phyloP scores from a whole-genome alignment of 2,113 vertebrate genomes.

The Struthidea cinerea region DNA sequence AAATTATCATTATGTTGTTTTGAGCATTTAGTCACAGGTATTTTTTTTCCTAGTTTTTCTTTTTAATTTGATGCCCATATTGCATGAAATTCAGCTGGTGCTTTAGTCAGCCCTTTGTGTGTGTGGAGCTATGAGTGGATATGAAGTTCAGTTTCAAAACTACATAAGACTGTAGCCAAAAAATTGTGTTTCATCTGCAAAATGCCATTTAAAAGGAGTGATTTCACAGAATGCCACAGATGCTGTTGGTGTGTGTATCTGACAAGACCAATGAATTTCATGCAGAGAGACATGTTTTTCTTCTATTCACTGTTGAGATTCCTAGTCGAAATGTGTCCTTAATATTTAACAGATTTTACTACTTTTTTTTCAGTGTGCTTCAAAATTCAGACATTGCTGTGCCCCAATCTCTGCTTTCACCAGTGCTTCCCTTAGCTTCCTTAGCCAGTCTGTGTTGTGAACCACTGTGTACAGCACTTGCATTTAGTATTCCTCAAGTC shows the following conservation, averaged over 20 bases:
- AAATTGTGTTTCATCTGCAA: slow-evolving; percentile 30
- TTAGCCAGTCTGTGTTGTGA: neutral
- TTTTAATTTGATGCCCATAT: neutral
- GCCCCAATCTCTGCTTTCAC: neutral
- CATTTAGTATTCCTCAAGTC: neutral
- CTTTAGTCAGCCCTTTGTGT: slow-evolving; percentile 1
- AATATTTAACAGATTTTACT: neutral
- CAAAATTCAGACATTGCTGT: neutral
- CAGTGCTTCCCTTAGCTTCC: neutral
- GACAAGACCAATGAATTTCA: slow-evolving; percentile 30
- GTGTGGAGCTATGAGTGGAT: neutral
- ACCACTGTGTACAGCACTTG: neutral
- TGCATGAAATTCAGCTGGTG: neutral
- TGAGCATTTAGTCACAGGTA: neutral
- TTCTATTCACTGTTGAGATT: slow-evolving; percentile 4
- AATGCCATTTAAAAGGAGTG: slow-evolving; percentile 33
- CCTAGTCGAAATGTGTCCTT: neutral
- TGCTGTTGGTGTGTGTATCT: slow-evolving; percentile 29
- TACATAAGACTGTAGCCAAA: neutral
- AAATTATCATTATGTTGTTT: neutral
- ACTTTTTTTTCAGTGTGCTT: neutral
- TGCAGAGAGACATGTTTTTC: neutral
- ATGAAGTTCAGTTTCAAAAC: neutral
- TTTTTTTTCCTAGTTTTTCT: neutral
- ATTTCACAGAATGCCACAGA: slow-evolving; percentile 49